Conservation (phyloP, 2,888 invertebrate species). For the Sarcophaga caerulescens region DNA sequence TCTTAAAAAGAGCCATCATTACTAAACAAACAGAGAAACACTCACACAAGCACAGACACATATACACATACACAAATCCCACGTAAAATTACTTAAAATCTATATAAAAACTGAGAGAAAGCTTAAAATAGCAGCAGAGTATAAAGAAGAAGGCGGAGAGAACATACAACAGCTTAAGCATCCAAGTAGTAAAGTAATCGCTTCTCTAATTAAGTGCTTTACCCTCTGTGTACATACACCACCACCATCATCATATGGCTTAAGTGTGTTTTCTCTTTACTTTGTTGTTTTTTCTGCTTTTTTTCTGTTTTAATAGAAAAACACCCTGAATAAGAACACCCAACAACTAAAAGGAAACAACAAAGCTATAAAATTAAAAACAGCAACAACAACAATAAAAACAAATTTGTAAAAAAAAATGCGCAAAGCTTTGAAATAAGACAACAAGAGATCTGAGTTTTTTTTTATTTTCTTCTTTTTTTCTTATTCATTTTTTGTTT, state of each 20-base stretch:
- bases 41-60: neutral
- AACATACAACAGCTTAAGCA: slow-evolving; percentile 57
- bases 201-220: slow-evolving; percentile 69
- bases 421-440: slow-evolving; percentile 55
- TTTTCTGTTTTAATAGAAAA: slow-evolving; percentile 62
- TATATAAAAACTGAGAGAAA: slow-evolving; percentile 41
- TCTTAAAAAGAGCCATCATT: slow-evolving; percentile 37
- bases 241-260: slow-evolving; percentile 44
- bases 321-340: slow-evolving; percentile 56
- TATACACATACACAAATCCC: neutral
- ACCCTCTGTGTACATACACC: slow-evolving; percentile 44
- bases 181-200: slow-evolving; percentile 63
- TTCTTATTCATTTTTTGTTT: neutral
- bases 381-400: slow-evolving; percentile 29
- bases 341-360: slow-evolving; percentile 16
- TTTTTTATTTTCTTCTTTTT: too few species aligned
- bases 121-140: slow-evolving; percentile 31
- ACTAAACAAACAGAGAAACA: slow-evolving; percentile 22
- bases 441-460: slow-evolving; percentile 42
- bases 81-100: slow-evolving; percentile 1
- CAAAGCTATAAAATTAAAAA: slow-evolving; percentile 42
- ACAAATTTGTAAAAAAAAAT: slow-evolving; percentile 30
- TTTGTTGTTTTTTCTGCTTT: slow-evolving; percentile 59
- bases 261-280: slow-evolving; percentile 46
- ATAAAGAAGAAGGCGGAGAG: neutral